Conservation (phyloP, 2,113 vertebrate species). For the Ceyx melanurus region DNA sequence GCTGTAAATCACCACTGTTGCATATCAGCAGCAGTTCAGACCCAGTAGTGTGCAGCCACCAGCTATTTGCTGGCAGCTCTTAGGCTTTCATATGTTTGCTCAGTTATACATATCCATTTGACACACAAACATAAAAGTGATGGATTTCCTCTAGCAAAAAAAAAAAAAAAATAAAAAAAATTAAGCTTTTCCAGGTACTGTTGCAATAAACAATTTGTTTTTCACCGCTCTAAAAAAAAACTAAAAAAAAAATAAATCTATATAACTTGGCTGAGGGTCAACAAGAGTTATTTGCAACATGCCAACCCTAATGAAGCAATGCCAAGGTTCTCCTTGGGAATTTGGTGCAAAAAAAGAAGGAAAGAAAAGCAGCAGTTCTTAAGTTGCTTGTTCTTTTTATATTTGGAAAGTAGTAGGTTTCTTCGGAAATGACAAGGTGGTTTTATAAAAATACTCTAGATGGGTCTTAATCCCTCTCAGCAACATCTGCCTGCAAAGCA, state of each 20-base stretch:
- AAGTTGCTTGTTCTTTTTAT: not conserved
- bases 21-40: not conserved
- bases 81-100: not conserved
- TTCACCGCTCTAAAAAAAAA: not conserved
- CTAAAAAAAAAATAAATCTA: not conserved
- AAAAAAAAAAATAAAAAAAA: not conserved
- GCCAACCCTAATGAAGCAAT: not conserved
- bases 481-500: not conserved
- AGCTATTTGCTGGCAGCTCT: not conserved
- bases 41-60: not conserved
- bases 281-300: not conserved
- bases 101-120: not conserved
- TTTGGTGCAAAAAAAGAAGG: not conserved
- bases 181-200: not conserved
- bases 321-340: not conserved
- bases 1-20: not conserved
- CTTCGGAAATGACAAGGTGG: not conserved
- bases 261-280: not conserved
- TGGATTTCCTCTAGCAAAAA: not conserved
- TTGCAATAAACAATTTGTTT: not conserved
- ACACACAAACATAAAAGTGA: not conserved
- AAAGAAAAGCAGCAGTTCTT: not conserved
- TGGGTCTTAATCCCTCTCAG: not conserved
- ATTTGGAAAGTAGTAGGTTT: not conserved
- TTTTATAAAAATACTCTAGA: not conserved